Conservation (phyloP, 2,113 vertebrate genomes). For the Rhabdomys dilectus region DNA sequence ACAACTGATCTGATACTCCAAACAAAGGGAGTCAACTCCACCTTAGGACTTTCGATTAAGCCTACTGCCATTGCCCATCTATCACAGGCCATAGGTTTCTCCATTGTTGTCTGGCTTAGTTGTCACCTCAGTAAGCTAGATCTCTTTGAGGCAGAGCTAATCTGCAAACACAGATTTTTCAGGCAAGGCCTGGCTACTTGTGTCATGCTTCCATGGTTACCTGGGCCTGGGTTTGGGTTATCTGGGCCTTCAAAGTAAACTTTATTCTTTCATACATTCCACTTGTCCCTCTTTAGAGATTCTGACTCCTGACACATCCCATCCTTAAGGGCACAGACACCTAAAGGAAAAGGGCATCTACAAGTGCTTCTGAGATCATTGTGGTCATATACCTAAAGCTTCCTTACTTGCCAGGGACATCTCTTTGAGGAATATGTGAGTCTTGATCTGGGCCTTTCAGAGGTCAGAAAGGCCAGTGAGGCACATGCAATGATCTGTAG, state of each 20-base stretch:
- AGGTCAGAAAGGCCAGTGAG: background rate
- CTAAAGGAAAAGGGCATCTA: background rate
- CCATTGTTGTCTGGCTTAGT: background rate
- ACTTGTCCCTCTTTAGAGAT: background rate
- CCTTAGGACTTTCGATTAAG: background rate
- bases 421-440: background rate
- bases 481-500: background rate
- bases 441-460: background rate
- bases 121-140: background rate
- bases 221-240: background rate
- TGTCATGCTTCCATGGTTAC: background rate
- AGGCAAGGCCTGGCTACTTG: background rate
- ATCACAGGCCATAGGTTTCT: background rate
- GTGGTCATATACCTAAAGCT: background rate
- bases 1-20: constrained; percentile 31
- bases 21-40: background rate
- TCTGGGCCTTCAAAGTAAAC: background rate
- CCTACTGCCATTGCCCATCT: background rate
- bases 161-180: constrained; percentile 9
- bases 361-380: background rate
- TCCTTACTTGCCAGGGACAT: background rate
- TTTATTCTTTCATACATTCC: background rate
- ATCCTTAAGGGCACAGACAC: background rate
- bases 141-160: background rate
- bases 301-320: background rate